phyloP scores from a whole-genome alignment of 2,888 invertebrate genomes.

The Epinotia demarniana region DNA sequence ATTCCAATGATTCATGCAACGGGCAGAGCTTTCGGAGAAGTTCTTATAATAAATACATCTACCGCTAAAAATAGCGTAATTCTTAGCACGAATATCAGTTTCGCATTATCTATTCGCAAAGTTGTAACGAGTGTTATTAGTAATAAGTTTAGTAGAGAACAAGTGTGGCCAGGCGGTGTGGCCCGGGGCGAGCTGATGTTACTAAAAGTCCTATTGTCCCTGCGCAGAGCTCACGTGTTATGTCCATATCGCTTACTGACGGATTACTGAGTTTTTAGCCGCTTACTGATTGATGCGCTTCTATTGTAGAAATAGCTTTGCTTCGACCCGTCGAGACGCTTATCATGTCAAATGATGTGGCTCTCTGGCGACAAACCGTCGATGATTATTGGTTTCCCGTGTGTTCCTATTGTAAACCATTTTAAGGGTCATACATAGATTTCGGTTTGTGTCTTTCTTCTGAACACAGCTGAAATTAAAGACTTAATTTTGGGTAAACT shows the following conservation, averaged over 20 bases:
- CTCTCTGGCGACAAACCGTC: not conserved
- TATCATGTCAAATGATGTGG: conserved; percentile 2
- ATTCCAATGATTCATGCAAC: conserved; percentile 11
- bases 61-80: conserved; percentile 16
- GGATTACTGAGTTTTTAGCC: conserved; percentile 74
- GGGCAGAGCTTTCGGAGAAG: conserved; percentile 20
- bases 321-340: conserved; percentile 53
- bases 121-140: conserved; percentile 10
- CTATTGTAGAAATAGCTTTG: conserved; percentile 59
- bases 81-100: conserved; percentile 25
- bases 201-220: conserved; percentile 65
- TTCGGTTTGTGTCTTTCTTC: not conserved
- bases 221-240: conserved; percentile 56
- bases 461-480: no score
- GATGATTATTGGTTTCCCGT: not conserved
- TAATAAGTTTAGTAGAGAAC: conserved; percentile 10
- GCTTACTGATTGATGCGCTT: conserved; percentile 67
- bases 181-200: conserved; percentile 22
- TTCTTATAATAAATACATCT: not conserved
- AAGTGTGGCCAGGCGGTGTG: conserved; percentile 15
- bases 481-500: no score
- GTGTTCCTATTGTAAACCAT: not conserved
- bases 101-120: conserved; percentile 27
- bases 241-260: conserved; percentile 69
- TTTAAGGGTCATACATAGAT: not conserved